Percentiles rank a stretch among this genome's conserved stretches.
Evolutionary conservation across 1,140 invertebrate genomes (phyloP).

Genomic region (Pseudomyrmex flavicornis): DNA sequence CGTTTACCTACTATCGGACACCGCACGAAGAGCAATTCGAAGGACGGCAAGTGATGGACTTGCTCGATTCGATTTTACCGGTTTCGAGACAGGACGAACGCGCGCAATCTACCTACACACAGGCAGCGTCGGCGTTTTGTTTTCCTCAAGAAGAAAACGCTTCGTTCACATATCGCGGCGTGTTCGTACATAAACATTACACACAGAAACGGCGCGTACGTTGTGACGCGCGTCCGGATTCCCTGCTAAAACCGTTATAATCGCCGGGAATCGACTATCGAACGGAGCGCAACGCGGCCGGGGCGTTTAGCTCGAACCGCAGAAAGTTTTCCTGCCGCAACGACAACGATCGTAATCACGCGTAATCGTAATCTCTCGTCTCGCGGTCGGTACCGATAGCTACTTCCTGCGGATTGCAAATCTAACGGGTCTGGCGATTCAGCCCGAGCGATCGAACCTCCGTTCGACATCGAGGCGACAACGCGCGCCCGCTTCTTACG

Average conservation of each 20-base stretch:
- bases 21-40: constrained; percentile 15
- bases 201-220: neutral
- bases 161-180: neutral
- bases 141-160: neutral
- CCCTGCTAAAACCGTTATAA: constrained; percentile 56
- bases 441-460: neutral
- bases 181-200: neutral
- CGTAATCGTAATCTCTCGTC: constrained; percentile 42
- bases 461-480: neutral
- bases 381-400: constrained; percentile 23
- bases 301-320: constrained; percentile 28
- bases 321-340: constrained; percentile 2
- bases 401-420: constrained; percentile 20
- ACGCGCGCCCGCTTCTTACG: neutral
- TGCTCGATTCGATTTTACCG: constrained; percentile 27
- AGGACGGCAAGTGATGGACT: neutral
- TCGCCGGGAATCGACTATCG: constrained; percentile 18
- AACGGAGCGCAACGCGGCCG: neutral
- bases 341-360: neutral
- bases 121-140: too few relatives aligned
- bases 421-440: constrained; percentile 24
- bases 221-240: constrained; percentile 47
- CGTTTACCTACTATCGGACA: neutral
- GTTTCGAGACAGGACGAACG: constrained; percentile 7
- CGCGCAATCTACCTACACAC: neutral